These are phyloP conservation scores for Drosophila cardini DNA, from an alignment of 1,140 invertebrate species.

Conservation along the genomic window DNA sequence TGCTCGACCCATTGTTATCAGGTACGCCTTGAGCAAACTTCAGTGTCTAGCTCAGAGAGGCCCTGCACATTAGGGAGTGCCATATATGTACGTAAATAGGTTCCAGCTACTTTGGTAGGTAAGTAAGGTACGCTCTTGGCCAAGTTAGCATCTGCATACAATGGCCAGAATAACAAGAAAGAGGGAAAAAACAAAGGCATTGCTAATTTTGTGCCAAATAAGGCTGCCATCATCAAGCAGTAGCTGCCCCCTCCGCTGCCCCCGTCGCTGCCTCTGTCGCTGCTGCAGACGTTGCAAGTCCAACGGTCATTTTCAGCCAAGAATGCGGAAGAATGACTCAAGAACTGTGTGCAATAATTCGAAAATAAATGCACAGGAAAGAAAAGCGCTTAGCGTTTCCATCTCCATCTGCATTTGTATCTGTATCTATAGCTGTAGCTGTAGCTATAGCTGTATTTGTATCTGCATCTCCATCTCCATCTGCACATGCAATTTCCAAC, in stretches of 20 bases:
- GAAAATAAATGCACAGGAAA: slow-evolving; percentile 78
- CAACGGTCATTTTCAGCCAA: slow-evolving; percentile 75
- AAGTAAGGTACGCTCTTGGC: slow-evolving; percentile 2
- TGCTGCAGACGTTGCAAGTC: slow-evolving; percentile 36
- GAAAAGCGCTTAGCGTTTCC: slow-evolving; percentile 68
- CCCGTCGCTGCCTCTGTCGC: background rate
- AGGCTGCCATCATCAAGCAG: slow-evolving; percentile 53
- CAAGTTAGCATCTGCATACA: slow-evolving; percentile 66
- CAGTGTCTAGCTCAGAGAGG: slow-evolving; percentile 2
- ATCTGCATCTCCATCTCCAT: slow-evolving; percentile 39
- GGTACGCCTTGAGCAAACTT: slow-evolving; percentile 27
- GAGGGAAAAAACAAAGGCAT: slow-evolving; percentile 46
- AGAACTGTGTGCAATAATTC: slow-evolving; percentile 76
- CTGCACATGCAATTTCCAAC: slow-evolving; percentile 58
- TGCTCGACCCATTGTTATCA: slow-evolving; percentile 65
- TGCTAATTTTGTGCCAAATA: slow-evolving; percentile 75
- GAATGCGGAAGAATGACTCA: slow-evolving; percentile 82
- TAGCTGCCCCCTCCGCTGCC: background rate
- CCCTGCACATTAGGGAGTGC: slow-evolving; percentile 40
- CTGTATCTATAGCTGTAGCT: slow-evolving; percentile 47
- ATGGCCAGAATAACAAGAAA: slow-evolving; percentile 22
- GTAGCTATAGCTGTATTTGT: slow-evolving; percentile 36
- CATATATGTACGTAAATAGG: background rate
- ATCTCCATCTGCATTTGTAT: slow-evolving; percentile 47
- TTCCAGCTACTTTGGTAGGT: slow-evolving; percentile 1